phyloP scores from a whole-genome alignment of 2,797 vertebrate species.

The Valencia hispanica region DNA sequence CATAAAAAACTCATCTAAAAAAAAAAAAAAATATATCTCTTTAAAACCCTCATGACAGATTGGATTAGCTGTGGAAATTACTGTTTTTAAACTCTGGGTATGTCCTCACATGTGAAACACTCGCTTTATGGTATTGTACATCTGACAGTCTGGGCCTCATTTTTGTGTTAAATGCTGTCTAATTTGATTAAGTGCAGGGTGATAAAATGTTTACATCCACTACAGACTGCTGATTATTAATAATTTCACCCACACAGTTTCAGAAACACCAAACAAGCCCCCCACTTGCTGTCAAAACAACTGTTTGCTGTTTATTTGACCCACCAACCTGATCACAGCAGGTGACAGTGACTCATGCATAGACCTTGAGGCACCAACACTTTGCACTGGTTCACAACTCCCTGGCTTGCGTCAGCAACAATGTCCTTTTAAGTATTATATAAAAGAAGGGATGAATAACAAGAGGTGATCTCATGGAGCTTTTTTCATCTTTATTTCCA shows the following conservation, averaged over 20 bases:
- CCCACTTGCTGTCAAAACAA: conserved; percentile 54
- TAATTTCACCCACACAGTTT: conserved; percentile 8
- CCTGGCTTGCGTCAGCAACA: conserved; percentile 53
- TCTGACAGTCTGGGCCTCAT: neutral
- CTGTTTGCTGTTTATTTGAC: conserved; percentile 68
- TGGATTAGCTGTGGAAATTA: neutral
- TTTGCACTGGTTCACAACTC: conserved; percentile 59
- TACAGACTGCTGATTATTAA: conserved; percentile 15
- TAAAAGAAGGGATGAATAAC: conserved; percentile 44
- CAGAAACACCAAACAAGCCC: conserved; percentile 26
- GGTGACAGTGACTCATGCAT: conserved; percentile 68
- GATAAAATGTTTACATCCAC: conserved; percentile 19
- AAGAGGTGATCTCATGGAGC: conserved; percentile 24
- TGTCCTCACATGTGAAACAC: neutral
- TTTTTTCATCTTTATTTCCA: conserved; percentile 9
- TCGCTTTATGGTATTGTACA: neutral
- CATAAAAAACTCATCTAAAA: neutral
- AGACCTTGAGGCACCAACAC: conserved; percentile 45
- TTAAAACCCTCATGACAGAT: neutral
- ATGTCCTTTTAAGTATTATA: conserved; percentile 46
- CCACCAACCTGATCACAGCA: conserved; percentile 53
- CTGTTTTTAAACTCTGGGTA: neutral
- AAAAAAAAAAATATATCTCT: too few relatives aligned
- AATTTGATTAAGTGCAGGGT: conserved; percentile 15
- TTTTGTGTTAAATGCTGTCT: neutral